These are phyloP conservation scores for Porphyrio hochstetteri DNA, from an alignment of 2,113 vertebrate genomes.

Conservation along the genomic window DNA sequence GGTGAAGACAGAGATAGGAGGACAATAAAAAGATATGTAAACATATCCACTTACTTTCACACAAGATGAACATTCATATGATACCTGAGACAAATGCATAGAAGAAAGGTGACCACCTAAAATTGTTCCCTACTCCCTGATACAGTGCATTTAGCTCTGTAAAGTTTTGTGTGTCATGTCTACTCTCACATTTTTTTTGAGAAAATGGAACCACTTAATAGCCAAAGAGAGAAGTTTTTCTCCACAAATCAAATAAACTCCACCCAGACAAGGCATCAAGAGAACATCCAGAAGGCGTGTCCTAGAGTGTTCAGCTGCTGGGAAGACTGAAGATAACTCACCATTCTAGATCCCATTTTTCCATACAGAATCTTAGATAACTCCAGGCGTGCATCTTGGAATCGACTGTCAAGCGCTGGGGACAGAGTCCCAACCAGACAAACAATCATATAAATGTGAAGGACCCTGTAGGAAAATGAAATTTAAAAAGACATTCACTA, in stretches of 20 bases:
- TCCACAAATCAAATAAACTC: neutral
- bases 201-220: neutral
- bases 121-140: neutral
- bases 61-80: neutral
- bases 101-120: neutral
- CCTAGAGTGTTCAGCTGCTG: neutral
- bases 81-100: neutral
- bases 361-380: slow-evolving; percentile 61
- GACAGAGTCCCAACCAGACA: slow-evolving; percentile 71
- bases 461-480: slow-evolving; percentile 44
- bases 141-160: neutral
- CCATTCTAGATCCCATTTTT: slow-evolving; percentile 26
- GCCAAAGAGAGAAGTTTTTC: neutral
- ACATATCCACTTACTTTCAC: neutral
- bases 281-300: neutral
- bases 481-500: neutral
- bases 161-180: neutral
- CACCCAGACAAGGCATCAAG: neutral
- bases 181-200: neutral
- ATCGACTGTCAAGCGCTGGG: slow-evolving; percentile 72
- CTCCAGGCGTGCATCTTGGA: slow-evolving; percentile 66
- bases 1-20: neutral
- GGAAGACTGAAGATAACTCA: slow-evolving; percentile 4
- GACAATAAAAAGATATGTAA: neutral
- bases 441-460: slow-evolving; percentile 77